Conservation (phyloP, 2,888 invertebrate species). For the Calliopum simillimum region DNA sequence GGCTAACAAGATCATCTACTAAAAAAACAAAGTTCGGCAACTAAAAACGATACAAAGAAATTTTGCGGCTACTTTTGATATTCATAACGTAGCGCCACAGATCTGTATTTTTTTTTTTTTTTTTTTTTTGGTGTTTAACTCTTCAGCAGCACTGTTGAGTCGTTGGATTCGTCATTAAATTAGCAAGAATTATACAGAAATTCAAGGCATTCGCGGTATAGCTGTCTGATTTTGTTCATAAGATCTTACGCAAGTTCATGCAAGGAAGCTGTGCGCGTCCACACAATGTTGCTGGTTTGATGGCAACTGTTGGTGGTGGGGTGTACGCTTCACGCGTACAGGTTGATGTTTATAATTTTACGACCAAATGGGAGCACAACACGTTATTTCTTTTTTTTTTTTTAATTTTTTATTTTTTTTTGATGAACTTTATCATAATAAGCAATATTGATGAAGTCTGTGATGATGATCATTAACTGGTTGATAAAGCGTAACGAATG, state of each 20-base stretch:
- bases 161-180: conserved; percentile 41
- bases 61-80: conserved; percentile 30
- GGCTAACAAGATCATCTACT: conserved; percentile 27
- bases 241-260: not conserved
- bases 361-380: conserved; percentile 18
- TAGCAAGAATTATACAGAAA: conserved; percentile 43
- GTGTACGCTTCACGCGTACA: conserved; percentile 7
- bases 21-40: conserved; percentile 4
- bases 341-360: conserved; percentile 25
- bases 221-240: not conserved
- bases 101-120: not conserved
- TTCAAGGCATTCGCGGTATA: conserved; percentile 43
- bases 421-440: no score
- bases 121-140: not conserved
- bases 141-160: no score
- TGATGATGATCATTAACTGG: not conserved
- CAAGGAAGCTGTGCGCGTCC: not conserved
- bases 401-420: no score
- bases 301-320: not conserved
- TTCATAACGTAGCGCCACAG: conserved; percentile 24
- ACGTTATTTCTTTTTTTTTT: not conserved
- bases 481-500: conserved; percentile 26
- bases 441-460: no score
- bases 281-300: not conserved
- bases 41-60: conserved; percentile 17